Evolutionary conservation across 2,797 vertebrate species (phyloP), one percentile per base, ranked within the genome.

Genomic region (Lerista edwardsae): DNA sequence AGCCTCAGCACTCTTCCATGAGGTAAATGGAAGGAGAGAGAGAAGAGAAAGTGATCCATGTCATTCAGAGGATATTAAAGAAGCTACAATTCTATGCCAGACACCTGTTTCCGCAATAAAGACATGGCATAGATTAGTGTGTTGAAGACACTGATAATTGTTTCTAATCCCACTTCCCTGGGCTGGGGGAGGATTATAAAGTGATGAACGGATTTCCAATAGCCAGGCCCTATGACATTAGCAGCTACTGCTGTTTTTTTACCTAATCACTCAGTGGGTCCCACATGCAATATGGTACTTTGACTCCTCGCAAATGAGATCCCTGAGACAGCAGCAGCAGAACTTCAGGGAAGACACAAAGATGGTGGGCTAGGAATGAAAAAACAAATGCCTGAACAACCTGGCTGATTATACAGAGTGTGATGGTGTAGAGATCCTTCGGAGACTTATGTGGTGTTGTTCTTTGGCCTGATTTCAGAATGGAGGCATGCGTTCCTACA

Each of bases 201-300:
- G 75, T 83, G 62, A 68, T 67, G 47, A 75, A 75, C 11, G 11
- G 34, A 55, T 75, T 57, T 64, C 47, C 62, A 75, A 5, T 3
- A 57, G 36, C 36, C 68, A 2, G 23, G 21, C 76, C 59, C 69
- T 41, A 57, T 73, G 85, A 57, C 75, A 86, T 41, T 25, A 62
- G 64, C 57, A 51, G 77, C 71, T 83, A 80, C 36, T 19, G n/a
- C n/a, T 69, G 21, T 39, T 55, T 75, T n/a, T 57, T 73, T 27
- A 21, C 65, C 34, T 75, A 83, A 57, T 75, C 31, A 31, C n/a
- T 82, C 80, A 74, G 34, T 75, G 31, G 31, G 44, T 39, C 44
- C 44, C 39, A 47, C 31, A 0, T 41, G 0, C 47, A 34, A 15
- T 27, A 65, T 29, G 0, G 79, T 71, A 1, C 71, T 0, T 0